Evolutionary conservation across 2,113 vertebrate genomes (phyloP).

Genomic region (Rattus norvegicus): DNA sequence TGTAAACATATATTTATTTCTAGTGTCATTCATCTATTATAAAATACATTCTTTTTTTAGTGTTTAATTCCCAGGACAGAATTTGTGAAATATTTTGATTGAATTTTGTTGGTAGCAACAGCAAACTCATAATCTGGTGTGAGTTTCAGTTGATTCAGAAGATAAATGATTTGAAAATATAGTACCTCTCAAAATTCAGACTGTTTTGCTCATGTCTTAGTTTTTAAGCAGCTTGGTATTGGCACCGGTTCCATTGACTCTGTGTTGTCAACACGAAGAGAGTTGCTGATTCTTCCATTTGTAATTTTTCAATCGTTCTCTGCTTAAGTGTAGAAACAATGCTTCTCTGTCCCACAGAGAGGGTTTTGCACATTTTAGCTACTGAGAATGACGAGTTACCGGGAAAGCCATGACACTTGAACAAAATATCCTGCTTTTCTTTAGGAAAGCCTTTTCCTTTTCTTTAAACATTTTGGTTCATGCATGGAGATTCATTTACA

Average conservation of each 20-base stretch:
- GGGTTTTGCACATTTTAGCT: slow-evolving; percentile 33
- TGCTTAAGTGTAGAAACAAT: neutral
- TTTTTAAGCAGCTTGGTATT: neutral
- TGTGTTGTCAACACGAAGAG: neutral
- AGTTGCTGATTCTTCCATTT: neutral
- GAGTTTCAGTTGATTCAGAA: neutral
- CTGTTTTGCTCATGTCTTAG: neutral
- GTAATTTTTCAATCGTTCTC: slow-evolving; percentile 27
- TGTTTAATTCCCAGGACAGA: neutral
- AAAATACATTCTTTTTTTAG: neutral
- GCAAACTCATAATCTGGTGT: neutral
- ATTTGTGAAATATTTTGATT: neutral
- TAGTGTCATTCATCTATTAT: neutral
- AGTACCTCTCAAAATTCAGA: neutral
- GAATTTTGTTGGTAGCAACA: neutral
- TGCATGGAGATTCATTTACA: slow-evolving; percentile 5
- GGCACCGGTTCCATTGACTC: slow-evolving; percentile 41
- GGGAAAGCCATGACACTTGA: slow-evolving; percentile 29
- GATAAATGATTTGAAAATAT: neutral
- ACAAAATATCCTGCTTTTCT: slow-evolving; percentile 30
- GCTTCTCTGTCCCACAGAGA: neutral
- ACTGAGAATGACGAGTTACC: slow-evolving; percentile 52
- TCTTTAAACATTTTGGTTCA: slow-evolving; percentile 28
- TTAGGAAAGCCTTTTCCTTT: neutral
- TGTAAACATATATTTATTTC: neutral